phyloP scores from a whole-genome alignment of 2,113 vertebrate species.

The Crotalus viridis region DNA sequence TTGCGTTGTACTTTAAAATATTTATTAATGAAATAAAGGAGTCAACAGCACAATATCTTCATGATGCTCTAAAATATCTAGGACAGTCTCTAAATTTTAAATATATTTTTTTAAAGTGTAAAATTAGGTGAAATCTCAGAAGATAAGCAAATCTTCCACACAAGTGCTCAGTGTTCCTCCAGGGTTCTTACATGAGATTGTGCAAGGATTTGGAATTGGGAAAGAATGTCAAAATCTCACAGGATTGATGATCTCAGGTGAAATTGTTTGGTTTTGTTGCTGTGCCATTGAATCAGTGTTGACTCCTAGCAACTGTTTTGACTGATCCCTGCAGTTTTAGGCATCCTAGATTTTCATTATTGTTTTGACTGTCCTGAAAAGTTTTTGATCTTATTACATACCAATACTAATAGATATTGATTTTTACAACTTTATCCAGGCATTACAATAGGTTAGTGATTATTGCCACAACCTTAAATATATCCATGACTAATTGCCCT shows the following conservation, averaged over 20 bases:
- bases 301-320: background rate
- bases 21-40: background rate
- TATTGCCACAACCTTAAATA: background rate
- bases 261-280: background rate
- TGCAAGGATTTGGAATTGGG: background rate
- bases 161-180: background rate
- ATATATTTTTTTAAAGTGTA: background rate
- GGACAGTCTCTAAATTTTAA: background rate
- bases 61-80: background rate
- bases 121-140: background rate
- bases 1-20: background rate
- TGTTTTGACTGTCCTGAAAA: background rate
- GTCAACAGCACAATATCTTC: background rate
- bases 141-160: background rate
- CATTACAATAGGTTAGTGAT: background rate
- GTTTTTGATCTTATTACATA: background rate
- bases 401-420: background rate
- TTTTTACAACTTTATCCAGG: background rate
- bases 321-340: background rate
- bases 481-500: background rate
- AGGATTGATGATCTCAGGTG: background rate
- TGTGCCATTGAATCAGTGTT: background rate
- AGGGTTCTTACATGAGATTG: background rate
- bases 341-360: background rate
- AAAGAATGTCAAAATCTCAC: background rate